Evolutionary conservation across 2,797 vertebrate genomes (phyloP).

Genomic region (Coregonus sp.): DNA sequence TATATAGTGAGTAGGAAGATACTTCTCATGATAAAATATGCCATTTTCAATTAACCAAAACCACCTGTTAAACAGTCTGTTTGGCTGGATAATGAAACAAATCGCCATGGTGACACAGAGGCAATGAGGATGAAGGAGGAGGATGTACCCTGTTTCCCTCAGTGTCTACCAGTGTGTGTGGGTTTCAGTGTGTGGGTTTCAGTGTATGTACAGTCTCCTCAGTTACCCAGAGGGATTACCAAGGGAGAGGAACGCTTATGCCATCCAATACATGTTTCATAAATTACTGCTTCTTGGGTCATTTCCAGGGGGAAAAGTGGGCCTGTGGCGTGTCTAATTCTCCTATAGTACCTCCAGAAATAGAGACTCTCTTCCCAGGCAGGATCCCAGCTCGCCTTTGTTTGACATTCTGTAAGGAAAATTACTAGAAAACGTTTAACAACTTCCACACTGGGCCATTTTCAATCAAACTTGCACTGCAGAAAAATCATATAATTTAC

Average conservation of each 20-base stretch:
- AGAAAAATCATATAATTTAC: neutral
- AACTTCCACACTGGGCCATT: neutral
- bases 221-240: conserved; percentile 73
- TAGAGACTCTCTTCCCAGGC: conserved; percentile 60
- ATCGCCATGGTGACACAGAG: conserved; percentile 16
- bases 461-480: neutral
- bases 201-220: conserved; percentile 37
- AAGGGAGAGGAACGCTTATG: conserved; percentile 79
- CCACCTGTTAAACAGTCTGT: conserved; percentile 12
- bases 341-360: conserved; percentile 84
- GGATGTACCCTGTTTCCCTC: conserved; percentile 34
- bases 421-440: conserved; percentile 8
- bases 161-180: neutral
- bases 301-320: conserved; percentile 73
- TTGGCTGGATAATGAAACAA: neutral
- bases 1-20: neutral
- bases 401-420: conserved; percentile 43
- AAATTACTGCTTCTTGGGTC: conserved; percentile 84
- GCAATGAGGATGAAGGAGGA: conserved; percentile 18
- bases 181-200: neutral
- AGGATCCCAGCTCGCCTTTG: conserved; percentile 54
- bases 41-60: conserved; percentile 30
- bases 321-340: conserved; percentile 83
- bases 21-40: conserved; percentile 17
- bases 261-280: conserved; percentile 80